Evolutionary conservation across 1,140 invertebrate genomes (phyloP), one percentile per base, ranked within the genome.

Genomic region (Tetranychus cinnabarinus): DNA sequence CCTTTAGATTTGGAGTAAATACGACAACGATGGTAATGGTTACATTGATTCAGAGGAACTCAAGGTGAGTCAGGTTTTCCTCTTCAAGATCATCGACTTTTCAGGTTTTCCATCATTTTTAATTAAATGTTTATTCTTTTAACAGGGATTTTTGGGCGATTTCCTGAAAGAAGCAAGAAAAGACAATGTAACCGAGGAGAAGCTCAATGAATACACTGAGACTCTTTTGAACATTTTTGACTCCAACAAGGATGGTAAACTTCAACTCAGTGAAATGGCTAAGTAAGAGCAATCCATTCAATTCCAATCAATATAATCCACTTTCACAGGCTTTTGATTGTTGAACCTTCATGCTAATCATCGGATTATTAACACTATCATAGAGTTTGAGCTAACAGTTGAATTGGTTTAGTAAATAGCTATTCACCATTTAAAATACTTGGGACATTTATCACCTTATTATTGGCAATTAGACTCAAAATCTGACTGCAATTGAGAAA

Each of bases 71-170:
- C 23, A 23, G 23, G 23, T 23, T 23, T 23, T 23, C 23, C 23
- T 23, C 23, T 23, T 23, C 23, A 23, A 23, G 23, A 23, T 23
- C 23, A 23, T 23, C 23, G 23, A 23, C 23, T 23, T 23, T 23
- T 23, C 23, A 23, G 23, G 23, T 23, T 23, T 23, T 23, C 23
- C 23, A 23, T 23, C 23, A 23, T 23, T 23, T 23, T 23, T 42
- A 42, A 42, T 42, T 42, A 42, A 42, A 6, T 42, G 2, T 57
- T 34, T 56, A 15, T 39, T 56, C 33, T 56, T 36, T 23, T 13
- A 65, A 3, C 76, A 88, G 86, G 88, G 87, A 70, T 92, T 92
- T 71, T 77, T 92, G 13, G 75, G 85, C 57, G 86, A 91, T 74
- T 74, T 91, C 33, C 75, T 92, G 65, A 65, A 68, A 56, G 50